Percentiles rank a stretch among this genome's conserved stretches.
Conservation (phyloP, 1,140 invertebrate species). For the Drosophila auraria region DNA sequence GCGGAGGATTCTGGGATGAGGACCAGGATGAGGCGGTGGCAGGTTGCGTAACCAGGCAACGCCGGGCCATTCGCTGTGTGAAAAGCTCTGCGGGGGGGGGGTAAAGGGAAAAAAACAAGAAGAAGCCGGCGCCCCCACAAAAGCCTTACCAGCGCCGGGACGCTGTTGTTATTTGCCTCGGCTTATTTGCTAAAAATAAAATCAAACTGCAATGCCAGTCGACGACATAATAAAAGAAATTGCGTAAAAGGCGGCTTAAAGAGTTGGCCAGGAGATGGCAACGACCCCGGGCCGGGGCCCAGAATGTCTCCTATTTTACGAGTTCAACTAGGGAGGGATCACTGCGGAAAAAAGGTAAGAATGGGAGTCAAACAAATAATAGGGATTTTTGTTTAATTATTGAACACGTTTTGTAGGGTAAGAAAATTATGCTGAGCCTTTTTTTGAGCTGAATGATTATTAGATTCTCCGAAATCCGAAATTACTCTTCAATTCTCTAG, state of each 20-base stretch:
- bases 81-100: slow-evolving; percentile 9
- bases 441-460: no score
- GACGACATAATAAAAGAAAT: slow-evolving; percentile 70
- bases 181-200: slow-evolving; percentile 82
- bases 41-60: slow-evolving; percentile 72
- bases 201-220: slow-evolving; percentile 68
- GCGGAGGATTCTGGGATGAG: background rate
- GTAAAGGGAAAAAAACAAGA: background rate
- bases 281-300: slow-evolving; percentile 9
- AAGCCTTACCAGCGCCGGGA: slow-evolving; percentile 29
- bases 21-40: background rate
- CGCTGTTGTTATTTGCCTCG: slow-evolving; percentile 68
- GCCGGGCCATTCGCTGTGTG: slow-evolving; percentile 59
- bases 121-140: slow-evolving; percentile 2
- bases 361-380: background rate
- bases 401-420: background rate
- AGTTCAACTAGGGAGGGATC: slow-evolving; percentile 2
- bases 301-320: slow-evolving; percentile 40
- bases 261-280: slow-evolving; percentile 38
- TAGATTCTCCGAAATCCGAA: background rate
- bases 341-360: background rate
- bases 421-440: background rate
- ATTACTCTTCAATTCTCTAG: background rate
- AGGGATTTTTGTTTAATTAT: background rate
- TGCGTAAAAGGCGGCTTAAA: slow-evolving; percentile 75